Base-by-base conservation (phyloP, 2,113 vertebrate genomes). In the Crotophaga sulcirostris region DNA sequence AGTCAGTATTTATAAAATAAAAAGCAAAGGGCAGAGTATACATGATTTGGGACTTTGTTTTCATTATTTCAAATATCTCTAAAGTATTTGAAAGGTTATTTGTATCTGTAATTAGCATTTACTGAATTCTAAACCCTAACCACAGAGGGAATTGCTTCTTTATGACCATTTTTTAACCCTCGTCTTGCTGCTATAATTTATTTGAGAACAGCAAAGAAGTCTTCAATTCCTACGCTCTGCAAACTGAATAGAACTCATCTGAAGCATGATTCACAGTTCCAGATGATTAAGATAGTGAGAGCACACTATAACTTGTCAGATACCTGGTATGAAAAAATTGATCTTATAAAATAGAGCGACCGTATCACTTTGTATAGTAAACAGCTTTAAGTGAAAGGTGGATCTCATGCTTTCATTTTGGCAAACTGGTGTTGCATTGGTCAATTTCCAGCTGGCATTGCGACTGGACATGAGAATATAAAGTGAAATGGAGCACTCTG, bases 261-360 rank as follows among this genome's bases (percentile, higher is more conserved):
- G 70, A 92, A 68, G 60, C 54, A 58, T 90, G 88, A 97, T 89
- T 96, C 93, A 95, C 84, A 93, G 84, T 82, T 89, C 86, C 58
- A 44, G 90, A 78, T 96, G 69, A 96, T 95, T 97, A 94, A 95
- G 94, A 88, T 7, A 94, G 56, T 56, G 83, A 92, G 85, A 86
- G 83, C 68, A 78, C 29, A 92, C 56, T 89, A 59, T 63, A 92
- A 68, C 31, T 95, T 96, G 92, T 90, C 91, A 96, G 60, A 54
- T 74, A 78, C 58, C n/a, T 92, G 54, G 6, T 31, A 78, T 38
- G 66, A 84, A 93, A 91, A 84, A 77, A 49, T 0, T n/a, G n/a
- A 92, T 69, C 55, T 93, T 69, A 84, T 68, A 81, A 94, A 96
- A 81, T 4, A 78, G 52, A 70, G 70, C 84, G 56, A 87, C 80